A percentile compares a stretch with the other conserved stretches of the same genome.
Evolutionary conservation across 2,888 invertebrate genomes (phyloP).

Genomic region (Salticus scenicus): DNA sequence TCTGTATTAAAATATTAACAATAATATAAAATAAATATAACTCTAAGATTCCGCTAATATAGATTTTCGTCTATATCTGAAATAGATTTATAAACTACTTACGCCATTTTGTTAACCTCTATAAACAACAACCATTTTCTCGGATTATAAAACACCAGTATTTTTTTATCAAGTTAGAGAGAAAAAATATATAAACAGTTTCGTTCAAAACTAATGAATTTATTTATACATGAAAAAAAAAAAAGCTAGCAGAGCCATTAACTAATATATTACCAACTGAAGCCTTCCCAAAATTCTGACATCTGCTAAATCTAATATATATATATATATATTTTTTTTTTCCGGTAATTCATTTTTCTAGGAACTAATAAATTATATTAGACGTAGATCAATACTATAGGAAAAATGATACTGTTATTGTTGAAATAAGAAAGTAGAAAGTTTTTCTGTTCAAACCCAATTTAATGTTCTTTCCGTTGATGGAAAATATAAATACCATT

Average conservation of each 20-base stretch:
- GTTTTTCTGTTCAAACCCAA: background rate
- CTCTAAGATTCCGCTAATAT: too few species aligned
- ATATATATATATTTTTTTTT: background rate
- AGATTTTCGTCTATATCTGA: too few species aligned
- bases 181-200: too few species aligned
- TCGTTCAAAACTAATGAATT: too few species aligned
- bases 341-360: constrained; percentile 2
- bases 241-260: background rate
- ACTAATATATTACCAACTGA: background rate
- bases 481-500: background rate
- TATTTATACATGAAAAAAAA: too few species aligned
- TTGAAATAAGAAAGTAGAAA: constrained; percentile 4
- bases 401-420: constrained; percentile 15
- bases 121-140: too few species aligned
- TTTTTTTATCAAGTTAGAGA: too few species aligned
- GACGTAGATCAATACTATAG: background rate
- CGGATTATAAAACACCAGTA: too few species aligned
- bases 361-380: background rate
- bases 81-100: too few species aligned
- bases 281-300: background rate
- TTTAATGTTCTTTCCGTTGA: background rate
- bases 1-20: too few species aligned
- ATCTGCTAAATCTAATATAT: background rate
- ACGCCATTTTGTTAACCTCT: too few species aligned
- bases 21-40: too few species aligned